Percentiles rank a stretch among this genome's conserved stretches.
Evolutionary conservation across 2,797 vertebrate species (phyloP).

Genomic region (Cirrhinus mrigala): DNA sequence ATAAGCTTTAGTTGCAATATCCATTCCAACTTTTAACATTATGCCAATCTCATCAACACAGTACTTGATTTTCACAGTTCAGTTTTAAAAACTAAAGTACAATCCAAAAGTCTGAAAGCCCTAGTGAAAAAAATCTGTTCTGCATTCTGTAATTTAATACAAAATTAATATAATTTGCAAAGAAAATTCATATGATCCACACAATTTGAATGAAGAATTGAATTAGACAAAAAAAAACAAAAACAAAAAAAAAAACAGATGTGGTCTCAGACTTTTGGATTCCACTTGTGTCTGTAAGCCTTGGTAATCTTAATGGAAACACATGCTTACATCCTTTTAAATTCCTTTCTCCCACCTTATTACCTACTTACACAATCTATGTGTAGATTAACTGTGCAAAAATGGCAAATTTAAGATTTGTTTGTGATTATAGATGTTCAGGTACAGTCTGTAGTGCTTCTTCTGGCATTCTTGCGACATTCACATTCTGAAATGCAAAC

Average conservation of each 20-base stretch:
- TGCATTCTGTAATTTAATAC: background rate
- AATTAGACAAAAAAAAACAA: background rate
- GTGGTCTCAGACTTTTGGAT: background rate
- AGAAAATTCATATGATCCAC: background rate
- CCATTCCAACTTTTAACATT: background rate
- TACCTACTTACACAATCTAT: background rate
- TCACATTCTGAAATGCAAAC: constrained; percentile 76
- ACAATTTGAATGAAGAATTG: background rate
- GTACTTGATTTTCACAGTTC: background rate
- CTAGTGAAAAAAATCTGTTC: background rate
- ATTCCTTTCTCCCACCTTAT: background rate
- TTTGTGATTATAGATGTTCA: constrained; percentile 70
- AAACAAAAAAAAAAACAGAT: background rate
- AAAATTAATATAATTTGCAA: background rate
- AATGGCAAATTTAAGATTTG: no score
- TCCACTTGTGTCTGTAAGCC: background rate
- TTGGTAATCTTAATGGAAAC: background rate
- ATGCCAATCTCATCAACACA: background rate
- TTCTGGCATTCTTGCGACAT: constrained; percentile 75
- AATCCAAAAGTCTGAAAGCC: background rate
- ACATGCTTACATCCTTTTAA: background rate
- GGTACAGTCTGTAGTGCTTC: constrained; percentile 83
- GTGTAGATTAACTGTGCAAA: background rate
- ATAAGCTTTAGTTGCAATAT: background rate
- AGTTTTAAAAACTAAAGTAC: background rate